phyloP scores from a whole-genome alignment of 1,140 invertebrate species.

The Rhagoletis zephyria region DNA sequence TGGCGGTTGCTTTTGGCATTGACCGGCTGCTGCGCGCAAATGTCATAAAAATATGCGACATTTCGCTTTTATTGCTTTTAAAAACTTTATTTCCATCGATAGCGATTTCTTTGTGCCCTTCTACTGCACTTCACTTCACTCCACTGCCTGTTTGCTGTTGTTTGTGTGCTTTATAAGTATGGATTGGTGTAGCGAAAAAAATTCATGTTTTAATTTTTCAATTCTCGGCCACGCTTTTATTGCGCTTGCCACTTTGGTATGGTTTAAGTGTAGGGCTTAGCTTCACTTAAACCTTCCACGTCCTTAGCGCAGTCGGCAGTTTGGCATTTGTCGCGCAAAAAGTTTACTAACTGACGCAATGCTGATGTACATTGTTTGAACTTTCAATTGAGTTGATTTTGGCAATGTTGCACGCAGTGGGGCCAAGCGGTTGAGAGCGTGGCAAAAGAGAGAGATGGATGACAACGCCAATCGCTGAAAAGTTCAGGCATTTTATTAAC shows the following conservation, averaged over 20 bases:
- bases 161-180: not conserved
- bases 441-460: too few species aligned
- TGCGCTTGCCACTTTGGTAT: not conserved
- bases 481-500: too few species aligned
- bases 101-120: not conserved
- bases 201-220: slow-evolving; percentile 22
- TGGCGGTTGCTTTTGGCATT: not conserved
- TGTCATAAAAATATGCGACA: slow-evolving; percentile 73
- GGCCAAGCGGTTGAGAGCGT: too few species aligned
- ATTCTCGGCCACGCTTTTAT: not conserved
- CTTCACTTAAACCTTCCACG: not conserved
- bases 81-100: slow-evolving; percentile 68
- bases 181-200: not conserved
- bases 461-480: too few species aligned
- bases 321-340: not conserved
- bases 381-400: not conserved
- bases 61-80: slow-evolving; percentile 73
- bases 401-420: not conserved
- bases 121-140: not conserved
- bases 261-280: not conserved
- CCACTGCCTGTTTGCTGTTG: not conserved
- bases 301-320: not conserved
- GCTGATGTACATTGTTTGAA: not conserved
- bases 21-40: slow-evolving; percentile 60
- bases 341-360: slow-evolving; percentile 1